Conservation (phyloP, 64 coral and sea anemone genomes). For the Pocillopora damicornis region DNA sequence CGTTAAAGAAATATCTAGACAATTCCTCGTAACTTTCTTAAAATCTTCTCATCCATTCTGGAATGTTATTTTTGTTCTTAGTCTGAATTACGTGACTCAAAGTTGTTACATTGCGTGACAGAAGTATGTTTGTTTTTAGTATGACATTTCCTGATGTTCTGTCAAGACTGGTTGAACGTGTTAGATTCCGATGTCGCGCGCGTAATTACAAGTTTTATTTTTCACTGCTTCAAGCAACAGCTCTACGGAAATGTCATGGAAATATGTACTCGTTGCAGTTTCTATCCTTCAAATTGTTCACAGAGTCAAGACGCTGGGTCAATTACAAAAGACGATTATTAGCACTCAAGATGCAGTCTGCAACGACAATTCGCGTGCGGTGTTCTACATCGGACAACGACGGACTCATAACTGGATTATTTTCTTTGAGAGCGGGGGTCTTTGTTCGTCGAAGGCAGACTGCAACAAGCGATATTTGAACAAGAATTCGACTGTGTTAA, state of each 20-base stretch:
- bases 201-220: slow-evolving; percentile 3
- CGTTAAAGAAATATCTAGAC: too few relatives aligned
- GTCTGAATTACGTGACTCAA: too few relatives aligned
- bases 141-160: not conserved
- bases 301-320: not conserved
- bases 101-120: not conserved
- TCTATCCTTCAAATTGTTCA: not conserved
- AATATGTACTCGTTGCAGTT: not conserved
- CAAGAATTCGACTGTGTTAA: slow-evolving; percentile 53
- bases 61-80: too few relatives aligned
- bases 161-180: not conserved
- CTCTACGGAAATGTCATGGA: not conserved
- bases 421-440: slow-evolving; percentile 74
- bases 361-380: slow-evolving; percentile 69
- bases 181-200: slow-evolving; percentile 13
- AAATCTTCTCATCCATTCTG: too few relatives aligned
- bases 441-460: slow-evolving; percentile 54
- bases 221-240: not conserved
- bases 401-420: slow-evolving; percentile 40
- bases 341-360: slow-evolving; percentile 30
- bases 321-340: slow-evolving; percentile 26
- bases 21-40: too few relatives aligned
- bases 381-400: slow-evolving; percentile 39
- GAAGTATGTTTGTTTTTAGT: not conserved
- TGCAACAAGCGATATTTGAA: slow-evolving; percentile 64